Percentiles rank a stretch among this genome's conserved stretches.
Evolutionary conservation across 2,797 vertebrate species (phyloP).

Genomic region (Gallinago stenura): DNA sequence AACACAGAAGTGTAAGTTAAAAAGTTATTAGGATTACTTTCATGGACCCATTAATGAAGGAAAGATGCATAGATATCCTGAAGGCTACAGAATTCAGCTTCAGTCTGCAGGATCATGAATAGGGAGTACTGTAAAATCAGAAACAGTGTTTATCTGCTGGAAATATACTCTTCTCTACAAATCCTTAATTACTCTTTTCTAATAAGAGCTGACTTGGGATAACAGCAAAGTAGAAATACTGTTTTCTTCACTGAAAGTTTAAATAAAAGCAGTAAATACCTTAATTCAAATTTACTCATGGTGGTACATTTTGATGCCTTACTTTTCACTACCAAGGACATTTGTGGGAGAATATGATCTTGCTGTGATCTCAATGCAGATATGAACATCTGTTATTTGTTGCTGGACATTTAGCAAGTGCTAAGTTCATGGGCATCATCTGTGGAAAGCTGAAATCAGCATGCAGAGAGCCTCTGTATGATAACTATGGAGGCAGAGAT

Average conservation of each 20-base stretch:
- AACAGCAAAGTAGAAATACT: background rate
- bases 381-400: background rate
- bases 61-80: background rate
- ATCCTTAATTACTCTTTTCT: background rate
- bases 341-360: background rate
- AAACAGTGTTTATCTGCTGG: background rate
- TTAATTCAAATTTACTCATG: background rate
- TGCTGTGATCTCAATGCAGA: background rate
- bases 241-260: background rate
- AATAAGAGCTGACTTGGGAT: background rate
- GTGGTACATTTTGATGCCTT: background rate
- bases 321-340: background rate
- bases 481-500: background rate
- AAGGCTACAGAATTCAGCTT: background rate
- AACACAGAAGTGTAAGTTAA: background rate
- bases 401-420: background rate
- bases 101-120: background rate
- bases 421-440: background rate
- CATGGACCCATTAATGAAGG: background rate
- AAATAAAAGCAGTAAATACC: background rate
- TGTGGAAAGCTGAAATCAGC: background rate
- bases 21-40: background rate
- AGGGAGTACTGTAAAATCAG: background rate
- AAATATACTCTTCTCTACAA: background rate
- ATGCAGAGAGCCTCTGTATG: background rate